phyloP scores from a whole-genome alignment of 2,797 vertebrate species.

The Pipistrellus kuhlii region DNA sequence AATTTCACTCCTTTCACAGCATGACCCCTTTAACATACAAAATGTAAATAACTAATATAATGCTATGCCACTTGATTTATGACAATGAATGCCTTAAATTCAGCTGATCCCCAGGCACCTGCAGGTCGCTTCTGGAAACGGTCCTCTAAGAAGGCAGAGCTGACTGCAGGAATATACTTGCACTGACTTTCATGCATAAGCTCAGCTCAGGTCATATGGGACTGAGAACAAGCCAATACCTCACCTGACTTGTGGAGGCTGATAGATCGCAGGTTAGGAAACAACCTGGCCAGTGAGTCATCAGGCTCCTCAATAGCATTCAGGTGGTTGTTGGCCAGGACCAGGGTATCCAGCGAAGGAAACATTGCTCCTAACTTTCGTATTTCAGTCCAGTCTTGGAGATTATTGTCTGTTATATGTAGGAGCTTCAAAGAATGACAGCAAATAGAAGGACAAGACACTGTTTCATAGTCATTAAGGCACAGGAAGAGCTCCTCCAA shows the following conservation, averaged over 20 bases:
- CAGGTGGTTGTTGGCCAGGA: slow-evolving; percentile 96
- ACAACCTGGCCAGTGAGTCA: slow-evolving; percentile 92
- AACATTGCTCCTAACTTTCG: slow-evolving; percentile 96
- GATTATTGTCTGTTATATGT: slow-evolving; percentile 98
- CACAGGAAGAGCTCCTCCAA: slow-evolving; percentile 98
- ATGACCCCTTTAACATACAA: slow-evolving; percentile 36
- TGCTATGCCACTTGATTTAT: slow-evolving; percentile 34
- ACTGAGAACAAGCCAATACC: slow-evolving; percentile 51
- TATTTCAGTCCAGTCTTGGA: slow-evolving; percentile 96
- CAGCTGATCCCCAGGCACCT: background rate
- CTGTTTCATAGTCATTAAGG: slow-evolving; percentile 95
- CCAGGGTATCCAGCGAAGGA: slow-evolving; percentile 93
- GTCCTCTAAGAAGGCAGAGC: background rate
- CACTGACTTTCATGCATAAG: slow-evolving; percentile 14
- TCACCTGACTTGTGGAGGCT: slow-evolving; percentile 98
- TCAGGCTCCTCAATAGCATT: slow-evolving; percentile 91
- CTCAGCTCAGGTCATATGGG: background rate
- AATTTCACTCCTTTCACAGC: slow-evolving; percentile 28
- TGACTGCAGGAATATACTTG: slow-evolving; percentile 1
- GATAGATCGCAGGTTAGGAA: slow-evolving; percentile 95
- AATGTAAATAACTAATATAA: slow-evolving; percentile 44
- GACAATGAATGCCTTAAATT: slow-evolving; percentile 54
- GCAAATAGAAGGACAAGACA: slow-evolving; percentile 91
- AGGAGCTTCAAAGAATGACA: slow-evolving; percentile 96
- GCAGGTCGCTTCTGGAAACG: background rate